Base-by-base conservation (phyloP, 1,140 invertebrate species). In the Procambarus clarkii region DNA sequence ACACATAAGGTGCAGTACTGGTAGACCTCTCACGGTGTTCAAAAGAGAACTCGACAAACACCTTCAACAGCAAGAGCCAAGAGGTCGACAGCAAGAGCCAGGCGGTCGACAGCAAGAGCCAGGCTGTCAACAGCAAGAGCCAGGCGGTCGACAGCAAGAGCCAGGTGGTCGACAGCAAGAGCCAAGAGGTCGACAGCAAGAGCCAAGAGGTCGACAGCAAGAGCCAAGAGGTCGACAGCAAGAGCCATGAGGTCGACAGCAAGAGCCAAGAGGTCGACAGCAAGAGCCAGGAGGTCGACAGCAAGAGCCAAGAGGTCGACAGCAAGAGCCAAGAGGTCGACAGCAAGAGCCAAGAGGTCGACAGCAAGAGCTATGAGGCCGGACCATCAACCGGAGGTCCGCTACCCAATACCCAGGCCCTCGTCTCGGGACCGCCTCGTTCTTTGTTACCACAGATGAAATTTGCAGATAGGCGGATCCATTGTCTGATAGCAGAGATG, bases 381-480 rank as follows among this genome's bases (percentile, higher is more conserved):
- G 69, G 69, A 9, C 11, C 69, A 9, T 34, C 69, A 74, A n/a
- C n/a, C 11, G 0, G n/a, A 74, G 24, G 69, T 8, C n/a, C 24
- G 69, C 5, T 24, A 34, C 24, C 24, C 34, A 7, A 74, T 34
- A 11, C 24, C 69, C 69, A 5, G 9, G n/a, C 0, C 45, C 64
- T 46, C 60, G 11, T n/a, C 45, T 24, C 64, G 8, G 45, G 11
- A 3, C 13, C 78, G 24, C 76, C 80, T 34, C 69, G 0, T 58
- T 76, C 79, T 81, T 81, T 81, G 86, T 88, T 81, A 81, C 81
- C 78, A 69, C 44, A 71, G 86, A 81, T 81, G 78, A 74, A 88
- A 82, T 74, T 54, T 58, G 87, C 64, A 83, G 87, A 89, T 89
- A 89, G 54, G 80, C 64, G 60, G 79, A 89, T 82, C 69, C 80